Conservation (phyloP, 2,797 vertebrate genomes). For the Crax fasciolata region DNA sequence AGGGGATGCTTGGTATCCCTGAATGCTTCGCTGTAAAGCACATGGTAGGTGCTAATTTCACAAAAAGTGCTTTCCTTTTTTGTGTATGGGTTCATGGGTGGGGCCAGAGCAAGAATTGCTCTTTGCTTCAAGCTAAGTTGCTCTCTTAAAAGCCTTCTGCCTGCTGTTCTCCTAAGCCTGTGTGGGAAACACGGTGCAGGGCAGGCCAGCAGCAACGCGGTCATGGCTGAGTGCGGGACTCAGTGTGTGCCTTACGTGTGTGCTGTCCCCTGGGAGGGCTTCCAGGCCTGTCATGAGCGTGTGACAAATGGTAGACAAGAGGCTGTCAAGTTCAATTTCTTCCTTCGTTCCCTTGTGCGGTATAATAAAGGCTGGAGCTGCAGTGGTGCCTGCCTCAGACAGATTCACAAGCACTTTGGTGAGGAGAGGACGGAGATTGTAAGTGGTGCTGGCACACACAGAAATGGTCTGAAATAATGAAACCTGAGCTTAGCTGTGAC, state of each 20-base stretch:
- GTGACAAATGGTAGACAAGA: background rate
- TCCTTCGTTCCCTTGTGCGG: background rate
- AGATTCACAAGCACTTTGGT: background rate
- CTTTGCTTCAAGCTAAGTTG: background rate
- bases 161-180: background rate
- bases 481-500: background rate
- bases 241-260: accelerated
- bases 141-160: background rate
- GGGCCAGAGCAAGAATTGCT: background rate
- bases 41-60: too few species aligned
- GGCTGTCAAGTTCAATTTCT: background rate
- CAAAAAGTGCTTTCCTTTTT: background rate
- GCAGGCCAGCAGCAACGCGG: accelerated
- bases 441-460: background rate
- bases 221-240: background rate
- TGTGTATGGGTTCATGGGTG: background rate
- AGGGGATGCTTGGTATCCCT: background rate
- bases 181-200: accelerated
- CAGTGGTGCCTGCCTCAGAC: background rate
- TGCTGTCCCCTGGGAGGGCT: background rate
- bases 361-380: too few species aligned
- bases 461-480: background rate
- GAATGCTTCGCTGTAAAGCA: background rate
- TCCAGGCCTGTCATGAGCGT: accelerated
- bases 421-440: background rate